Evolutionary conservation across 2,797 vertebrate species (phyloP).

Genomic region (Numenius phaeopus): DNA sequence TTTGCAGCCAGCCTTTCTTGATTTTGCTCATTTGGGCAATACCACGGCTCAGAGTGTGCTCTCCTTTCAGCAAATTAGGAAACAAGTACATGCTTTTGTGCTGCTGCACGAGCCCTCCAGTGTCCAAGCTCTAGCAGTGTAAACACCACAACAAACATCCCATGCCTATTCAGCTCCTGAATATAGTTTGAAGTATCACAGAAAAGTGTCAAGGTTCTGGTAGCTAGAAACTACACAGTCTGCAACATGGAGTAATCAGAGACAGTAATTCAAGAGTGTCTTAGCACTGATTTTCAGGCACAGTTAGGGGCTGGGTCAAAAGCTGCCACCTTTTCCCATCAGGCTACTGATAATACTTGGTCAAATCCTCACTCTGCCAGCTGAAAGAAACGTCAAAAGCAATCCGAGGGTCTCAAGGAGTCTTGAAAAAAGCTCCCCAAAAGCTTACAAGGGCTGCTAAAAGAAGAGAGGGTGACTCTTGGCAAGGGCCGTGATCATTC

Average conservation of each 20-base stretch:
- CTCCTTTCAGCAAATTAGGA: not conserved
- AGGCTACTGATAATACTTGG: not conserved
- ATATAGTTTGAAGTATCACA: not conserved
- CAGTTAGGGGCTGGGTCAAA: not conserved
- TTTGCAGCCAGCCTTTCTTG: not conserved
- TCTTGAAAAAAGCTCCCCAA: not conserved
- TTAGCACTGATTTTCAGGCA: not conserved
- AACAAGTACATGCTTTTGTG: not conserved
- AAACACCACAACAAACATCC: not conserved
- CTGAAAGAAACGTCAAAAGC: not conserved
- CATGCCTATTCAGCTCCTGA: not conserved
- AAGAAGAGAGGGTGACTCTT: not conserved
- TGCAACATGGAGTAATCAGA: not conserved
- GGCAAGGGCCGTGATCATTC: not conserved
- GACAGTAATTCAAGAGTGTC: not conserved
- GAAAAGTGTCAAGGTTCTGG: fast-evolving
- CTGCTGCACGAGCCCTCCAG: not conserved
- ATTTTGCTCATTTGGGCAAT: not conserved
- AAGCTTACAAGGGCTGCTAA: not conserved
- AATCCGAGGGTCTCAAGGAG: not conserved
- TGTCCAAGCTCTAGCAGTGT: not conserved
- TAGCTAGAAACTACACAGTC: not conserved
- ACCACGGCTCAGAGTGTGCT: not conserved
- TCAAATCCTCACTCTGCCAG: not conserved
- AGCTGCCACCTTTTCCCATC: not conserved